Percentiles rank a stretch among this genome's conserved stretches.
These are phyloP conservation scores for Xyrichtys novacula DNA, from an alignment of 2,797 vertebrate species.

Conservation along the genomic window DNA sequence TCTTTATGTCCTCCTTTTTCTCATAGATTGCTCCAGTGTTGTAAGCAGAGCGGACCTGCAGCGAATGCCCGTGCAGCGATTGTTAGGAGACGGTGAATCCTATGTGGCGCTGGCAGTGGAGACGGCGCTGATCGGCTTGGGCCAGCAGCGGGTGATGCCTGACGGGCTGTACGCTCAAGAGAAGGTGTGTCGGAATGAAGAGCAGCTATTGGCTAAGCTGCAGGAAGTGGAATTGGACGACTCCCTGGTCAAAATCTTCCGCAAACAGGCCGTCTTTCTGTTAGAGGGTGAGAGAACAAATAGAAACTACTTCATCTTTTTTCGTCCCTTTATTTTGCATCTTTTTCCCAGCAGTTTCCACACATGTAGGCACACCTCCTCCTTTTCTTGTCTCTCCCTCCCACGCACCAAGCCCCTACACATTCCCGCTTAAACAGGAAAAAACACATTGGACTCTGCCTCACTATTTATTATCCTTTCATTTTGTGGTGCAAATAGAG, in stretches of 20 bases:
- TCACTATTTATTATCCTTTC: conserved; percentile 80
- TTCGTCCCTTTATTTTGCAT: conserved; percentile 18
- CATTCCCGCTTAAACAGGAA: conserved; percentile 71
- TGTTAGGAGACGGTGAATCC: conserved; percentile 95
- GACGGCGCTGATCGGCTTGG: conserved; percentile 94
- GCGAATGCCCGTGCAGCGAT: conserved; percentile 91
- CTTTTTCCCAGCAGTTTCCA: conserved; percentile 31
- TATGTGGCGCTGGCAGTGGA: conserved; percentile 95
- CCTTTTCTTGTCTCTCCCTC: conserved; percentile 44
- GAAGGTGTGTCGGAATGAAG: conserved; percentile 98
- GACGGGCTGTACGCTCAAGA: conserved; percentile 98
- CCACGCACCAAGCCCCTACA: conserved; percentile 54
- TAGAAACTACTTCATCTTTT: conserved; percentile 19
- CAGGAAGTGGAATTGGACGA: conserved; percentile 98
- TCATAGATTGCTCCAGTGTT: conserved; percentile 89
- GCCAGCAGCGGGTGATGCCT: conserved; percentile 97
- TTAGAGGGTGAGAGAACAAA: conserved; percentile 90
- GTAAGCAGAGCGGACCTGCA: conserved; percentile 92
- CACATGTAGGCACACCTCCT: conserved; percentile 25
- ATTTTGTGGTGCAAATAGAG: conserved; percentile 91
- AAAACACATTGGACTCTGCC: conserved; percentile 71
- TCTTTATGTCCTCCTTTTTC: not conserved
- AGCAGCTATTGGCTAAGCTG: conserved; percentile 97
- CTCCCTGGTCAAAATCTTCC: conserved; percentile 97
- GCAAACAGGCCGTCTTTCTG: conserved; percentile 98